Evolutionary conservation across 2,797 vertebrate genomes (phyloP), one percentile per base, ranked within the genome.

Genomic region (Notolepis coatsorum): DNA sequence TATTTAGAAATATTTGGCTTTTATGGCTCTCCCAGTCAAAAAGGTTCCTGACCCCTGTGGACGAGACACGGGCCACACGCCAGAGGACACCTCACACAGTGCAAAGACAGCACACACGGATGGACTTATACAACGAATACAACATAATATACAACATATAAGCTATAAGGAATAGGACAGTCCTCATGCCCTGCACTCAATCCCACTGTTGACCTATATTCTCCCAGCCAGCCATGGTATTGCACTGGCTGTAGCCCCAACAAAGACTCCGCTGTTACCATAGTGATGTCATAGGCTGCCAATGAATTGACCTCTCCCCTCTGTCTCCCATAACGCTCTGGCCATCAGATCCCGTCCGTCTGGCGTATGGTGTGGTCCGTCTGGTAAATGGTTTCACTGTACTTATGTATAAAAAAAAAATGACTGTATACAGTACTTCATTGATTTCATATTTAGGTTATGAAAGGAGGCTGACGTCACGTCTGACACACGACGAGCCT

Each of bases 171-270:
- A 82, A 73, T 54, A 63, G 62, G 48, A 64, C 45, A 56, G 48
- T 53, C 35, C 52, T 20, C 54, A 46, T 65, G 77, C 59, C 52
- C 73, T 46, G 68, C 53, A 60, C 57, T 52, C 55, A 71, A 73
- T 42, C 80, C 78, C 62, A 80, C 75, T 81, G n/a, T n/a, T n/a
- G 86, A 88, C 80, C 84, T 75, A 84, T 61, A 82, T 87, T 68
- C 68, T 50, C 57, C 61, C 25, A 45, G 68, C 53, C 72, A 58
- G 53, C 25, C 13, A 25, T 5, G 42, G 25, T 23, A 35, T 20
- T 55, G 39, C 30, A 55, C 46, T 38, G 78, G 66, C 61, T 38
- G n/a, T 25, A 69, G 20, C 20, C 18, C 58, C 47, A 63, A 85
- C 79, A 88, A 84, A 68, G 49, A 56, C 59, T 41, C 50, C 55